These are phyloP conservation scores for Leptinotarsa undecemlineata DNA, from an alignment of 1,140 invertebrate genomes.

Conservation along the genomic window DNA sequence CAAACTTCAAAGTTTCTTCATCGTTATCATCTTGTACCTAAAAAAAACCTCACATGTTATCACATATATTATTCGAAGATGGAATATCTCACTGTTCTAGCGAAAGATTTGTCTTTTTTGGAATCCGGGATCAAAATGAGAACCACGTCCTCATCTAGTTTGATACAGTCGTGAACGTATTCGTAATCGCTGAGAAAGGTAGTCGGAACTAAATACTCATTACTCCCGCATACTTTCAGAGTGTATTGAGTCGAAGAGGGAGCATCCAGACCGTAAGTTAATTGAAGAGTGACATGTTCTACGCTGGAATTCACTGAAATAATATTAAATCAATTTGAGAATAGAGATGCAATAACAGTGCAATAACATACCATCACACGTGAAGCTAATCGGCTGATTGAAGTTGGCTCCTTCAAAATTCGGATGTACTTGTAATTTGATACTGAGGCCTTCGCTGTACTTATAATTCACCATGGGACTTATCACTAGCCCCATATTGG, in stretches of 20 bases:
- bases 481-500: slow-evolving; percentile 80
- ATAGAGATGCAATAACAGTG: neutral
- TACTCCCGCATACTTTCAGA: slow-evolving; percentile 77
- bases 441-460: slow-evolving; percentile 77
- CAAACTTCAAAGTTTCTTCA: slow-evolving; percentile 69
- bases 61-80: neutral
- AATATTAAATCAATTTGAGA: slow-evolving; percentile 15
- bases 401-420: slow-evolving; percentile 59
- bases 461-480: slow-evolving; percentile 79
- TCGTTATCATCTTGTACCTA: slow-evolving; percentile 74
- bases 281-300: slow-evolving; percentile 84
- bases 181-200: slow-evolving; percentile 83
- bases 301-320: slow-evolving; percentile 80
- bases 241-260: slow-evolving; percentile 51
- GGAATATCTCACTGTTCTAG: slow-evolving; percentile 64
- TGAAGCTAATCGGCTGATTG: slow-evolving; percentile 76
- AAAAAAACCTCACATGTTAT: slow-evolving; percentile 28
- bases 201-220: slow-evolving; percentile 76
- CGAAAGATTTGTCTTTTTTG: slow-evolving; percentile 66
- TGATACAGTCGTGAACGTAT: slow-evolving; percentile 92
- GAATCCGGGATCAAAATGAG: slow-evolving; percentile 73
- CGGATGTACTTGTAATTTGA: slow-evolving; percentile 83
- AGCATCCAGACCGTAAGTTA: slow-evolving; percentile 79
- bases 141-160: slow-evolving; percentile 87
- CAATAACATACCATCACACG: slow-evolving; percentile 73